Percentiles rank a stretch among this genome's conserved stretches.
These are phyloP conservation scores for Pteruthius melanotis DNA, from an alignment of 2,113 vertebrate species.

Conservation along the genomic window DNA sequence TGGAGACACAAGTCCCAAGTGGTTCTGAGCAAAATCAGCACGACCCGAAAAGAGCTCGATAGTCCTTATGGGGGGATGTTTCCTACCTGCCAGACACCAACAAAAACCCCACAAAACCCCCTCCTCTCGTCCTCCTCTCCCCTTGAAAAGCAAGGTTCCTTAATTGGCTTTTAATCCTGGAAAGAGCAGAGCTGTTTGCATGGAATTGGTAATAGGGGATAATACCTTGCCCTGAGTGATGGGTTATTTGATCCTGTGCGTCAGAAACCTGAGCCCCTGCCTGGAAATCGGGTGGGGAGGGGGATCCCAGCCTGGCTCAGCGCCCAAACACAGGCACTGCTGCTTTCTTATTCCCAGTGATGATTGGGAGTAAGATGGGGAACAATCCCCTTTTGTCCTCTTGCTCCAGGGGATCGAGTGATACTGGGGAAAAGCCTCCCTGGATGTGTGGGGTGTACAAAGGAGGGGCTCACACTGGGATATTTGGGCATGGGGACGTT, in stretches of 20 bases:
- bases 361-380: neutral
- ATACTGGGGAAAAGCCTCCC: neutral
- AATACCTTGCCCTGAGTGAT: constrained; percentile 60
- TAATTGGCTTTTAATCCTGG: constrained; percentile 74
- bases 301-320: constrained; percentile 17
- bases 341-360: constrained; percentile 16
- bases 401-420: neutral
- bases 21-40: neutral
- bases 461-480: neutral
- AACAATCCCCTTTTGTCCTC: constrained; percentile 29
- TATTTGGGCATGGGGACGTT: neutral
- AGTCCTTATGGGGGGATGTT: neutral
- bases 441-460: neutral
- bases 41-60: neutral
- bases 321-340: neutral
- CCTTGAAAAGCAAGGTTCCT: constrained; percentile 50
- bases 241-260: constrained; percentile 69
- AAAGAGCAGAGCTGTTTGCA: constrained; percentile 31
- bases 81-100: neutral
- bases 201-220: constrained; percentile 69
- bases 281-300: neutral
- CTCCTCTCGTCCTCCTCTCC: constrained; percentile 11
- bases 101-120: neutral
- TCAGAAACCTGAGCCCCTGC: constrained; percentile 47
- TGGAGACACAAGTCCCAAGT: neutral